Percentiles rank a stretch among this genome's conserved stretches.
Evolutionary conservation across 1,140 invertebrate genomes (phyloP).

Genomic region (Harpegnathos saltator): DNA sequence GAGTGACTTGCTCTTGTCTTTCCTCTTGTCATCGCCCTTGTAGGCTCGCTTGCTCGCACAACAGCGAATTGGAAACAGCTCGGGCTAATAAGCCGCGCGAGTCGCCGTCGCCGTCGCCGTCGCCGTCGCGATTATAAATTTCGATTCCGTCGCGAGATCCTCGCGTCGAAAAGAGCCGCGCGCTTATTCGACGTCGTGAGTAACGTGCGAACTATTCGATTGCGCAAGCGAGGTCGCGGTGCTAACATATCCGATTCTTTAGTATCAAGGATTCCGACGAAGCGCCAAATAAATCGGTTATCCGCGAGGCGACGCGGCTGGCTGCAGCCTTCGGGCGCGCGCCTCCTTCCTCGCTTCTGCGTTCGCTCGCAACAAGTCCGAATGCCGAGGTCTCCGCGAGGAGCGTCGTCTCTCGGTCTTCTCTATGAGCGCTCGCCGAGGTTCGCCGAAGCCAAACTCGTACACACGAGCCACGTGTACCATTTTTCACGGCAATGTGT

Average conservation of each 20-base stretch:
- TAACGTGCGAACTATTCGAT: constrained; percentile 73
- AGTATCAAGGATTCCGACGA: constrained; percentile 74
- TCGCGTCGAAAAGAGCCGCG: not conserved
- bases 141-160: not conserved
- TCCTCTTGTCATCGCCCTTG: not conserved
- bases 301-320: constrained; percentile 28
- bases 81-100: not conserved
- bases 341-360: too few species aligned
- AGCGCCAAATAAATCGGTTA: constrained; percentile 72
- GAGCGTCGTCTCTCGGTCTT: not conserved
- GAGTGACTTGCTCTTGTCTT: constrained; percentile 8
- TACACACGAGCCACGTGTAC: not conserved
- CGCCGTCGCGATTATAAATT: constrained; percentile 3
- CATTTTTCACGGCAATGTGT: constrained; percentile 17
- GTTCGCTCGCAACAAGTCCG: constrained; percentile 6
- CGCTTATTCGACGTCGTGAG: constrained; percentile 60
- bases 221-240: constrained; percentile 61
- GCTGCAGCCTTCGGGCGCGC: constrained; percentile 59
- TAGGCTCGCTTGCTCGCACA: not conserved
- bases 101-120: not conserved
- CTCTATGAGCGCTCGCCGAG: too few species aligned
- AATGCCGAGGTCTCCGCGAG: not conserved
- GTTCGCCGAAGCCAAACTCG: not conserved
- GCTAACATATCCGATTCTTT: constrained; percentile 52
- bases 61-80: not conserved